Evolutionary conservation across 2,888 invertebrate species (phyloP).

Genomic region (Melanostoma scalare): DNA sequence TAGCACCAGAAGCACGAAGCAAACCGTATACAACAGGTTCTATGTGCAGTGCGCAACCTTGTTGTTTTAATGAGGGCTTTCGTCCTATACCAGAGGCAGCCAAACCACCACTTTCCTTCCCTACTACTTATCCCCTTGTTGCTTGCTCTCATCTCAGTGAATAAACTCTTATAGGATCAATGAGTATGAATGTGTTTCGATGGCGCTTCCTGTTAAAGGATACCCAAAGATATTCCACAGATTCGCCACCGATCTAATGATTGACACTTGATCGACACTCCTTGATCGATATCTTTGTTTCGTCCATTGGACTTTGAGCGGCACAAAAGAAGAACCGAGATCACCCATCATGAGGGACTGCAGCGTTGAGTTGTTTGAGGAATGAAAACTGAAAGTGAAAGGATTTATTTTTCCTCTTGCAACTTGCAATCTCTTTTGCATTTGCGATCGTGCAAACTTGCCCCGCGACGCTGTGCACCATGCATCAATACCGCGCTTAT

Average conservation of each 20-base stretch:
- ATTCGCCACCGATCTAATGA: slow-evolving; percentile 64
- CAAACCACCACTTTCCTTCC: slow-evolving; percentile 36
- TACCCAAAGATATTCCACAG: slow-evolving; percentile 48
- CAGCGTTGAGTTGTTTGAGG: neutral
- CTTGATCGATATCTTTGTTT: slow-evolving; percentile 59
- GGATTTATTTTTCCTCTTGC: slow-evolving; percentile 34
- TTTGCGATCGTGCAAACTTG: slow-evolving; percentile 37
- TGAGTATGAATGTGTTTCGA: slow-evolving; percentile 33
- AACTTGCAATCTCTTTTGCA: slow-evolving; percentile 59
- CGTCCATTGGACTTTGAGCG: slow-evolving; percentile 34
- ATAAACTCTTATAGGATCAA: slow-evolving; percentile 15
- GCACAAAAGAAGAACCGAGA: slow-evolving; percentile 44
- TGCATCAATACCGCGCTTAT: neutral
- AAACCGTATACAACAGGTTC: slow-evolving; percentile 50
- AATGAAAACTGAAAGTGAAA: slow-evolving; percentile 60
- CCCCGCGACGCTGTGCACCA: too few species aligned
- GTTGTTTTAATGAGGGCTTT: slow-evolving; percentile 72
- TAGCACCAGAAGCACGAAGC: slow-evolving; percentile 42
- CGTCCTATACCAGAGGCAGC: slow-evolving; percentile 41
- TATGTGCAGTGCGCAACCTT: slow-evolving; percentile 57
- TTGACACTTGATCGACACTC: slow-evolving; percentile 73
- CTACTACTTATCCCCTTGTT: slow-evolving; percentile 26
- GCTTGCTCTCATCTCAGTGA: slow-evolving; percentile 31
- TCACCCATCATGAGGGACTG: slow-evolving; percentile 59
- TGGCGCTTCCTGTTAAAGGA: slow-evolving; percentile 70